Percentiles rank a stretch among this genome's conserved stretches.
phyloP scores from a whole-genome alignment of 2,113 vertebrate genomes.

The Ellobius talpinus region DNA sequence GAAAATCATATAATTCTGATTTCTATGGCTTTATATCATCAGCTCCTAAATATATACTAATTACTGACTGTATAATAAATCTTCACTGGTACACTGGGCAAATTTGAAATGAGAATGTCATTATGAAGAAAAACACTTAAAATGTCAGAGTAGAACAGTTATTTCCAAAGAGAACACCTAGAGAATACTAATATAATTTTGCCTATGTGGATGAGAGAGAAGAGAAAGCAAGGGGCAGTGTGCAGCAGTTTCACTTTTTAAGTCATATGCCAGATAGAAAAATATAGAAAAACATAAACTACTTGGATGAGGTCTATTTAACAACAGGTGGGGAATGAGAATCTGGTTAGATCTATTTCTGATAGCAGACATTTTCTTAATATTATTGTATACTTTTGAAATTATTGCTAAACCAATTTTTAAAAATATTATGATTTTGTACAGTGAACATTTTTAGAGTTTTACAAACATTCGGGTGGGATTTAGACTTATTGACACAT shows the following conservation, averaged over 20 bases:
- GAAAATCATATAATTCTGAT: constrained; percentile 64
- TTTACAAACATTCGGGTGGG: background rate
- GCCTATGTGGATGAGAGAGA: background rate
- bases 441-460: constrained; percentile 30
- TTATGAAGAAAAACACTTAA: constrained; percentile 62
- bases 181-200: constrained; percentile 61
- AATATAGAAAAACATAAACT: background rate
- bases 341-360: constrained; percentile 41
- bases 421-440: constrained; percentile 1
- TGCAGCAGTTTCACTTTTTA: constrained; percentile 31
- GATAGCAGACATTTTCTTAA: background rate
- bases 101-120: constrained; percentile 72
- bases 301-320: constrained; percentile 8
- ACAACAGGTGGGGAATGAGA: background rate
- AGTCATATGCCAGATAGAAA: background rate
- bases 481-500: too few relatives aligned
- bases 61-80: constrained; percentile 73
- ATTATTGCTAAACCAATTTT: constrained; percentile 17
- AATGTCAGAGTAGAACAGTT: background rate
- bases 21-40: constrained; percentile 67
- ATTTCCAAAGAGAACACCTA: constrained; percentile 55
- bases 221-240: background rate
- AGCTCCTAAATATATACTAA: constrained; percentile 67
- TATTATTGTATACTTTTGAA: constrained; percentile 33
- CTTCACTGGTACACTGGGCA: constrained; percentile 68